phyloP scores from a whole-genome alignment of 1,140 invertebrate genomes.

The Cardiocondyla obscurior region DNA sequence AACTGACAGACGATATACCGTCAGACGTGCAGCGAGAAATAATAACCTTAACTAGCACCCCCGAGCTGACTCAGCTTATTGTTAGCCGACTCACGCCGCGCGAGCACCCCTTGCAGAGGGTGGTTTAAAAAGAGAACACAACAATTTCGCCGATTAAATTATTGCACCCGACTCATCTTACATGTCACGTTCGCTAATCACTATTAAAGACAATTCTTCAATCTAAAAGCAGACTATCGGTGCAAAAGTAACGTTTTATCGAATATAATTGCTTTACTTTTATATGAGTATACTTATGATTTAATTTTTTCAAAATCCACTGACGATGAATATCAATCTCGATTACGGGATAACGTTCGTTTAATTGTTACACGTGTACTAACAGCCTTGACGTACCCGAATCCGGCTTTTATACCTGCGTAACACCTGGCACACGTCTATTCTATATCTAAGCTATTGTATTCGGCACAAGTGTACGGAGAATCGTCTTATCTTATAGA shows the following conservation, averaged over 20 bases:
- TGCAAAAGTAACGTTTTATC: too few species aligned
- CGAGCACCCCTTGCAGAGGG: constrained; percentile 12
- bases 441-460: constrained; percentile 8
- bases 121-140: not conserved
- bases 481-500: constrained; percentile 50
- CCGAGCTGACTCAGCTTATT: constrained; percentile 27
- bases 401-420: constrained; percentile 47
- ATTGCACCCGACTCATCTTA: not conserved
- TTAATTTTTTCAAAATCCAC: too few species aligned
- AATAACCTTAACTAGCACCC: constrained; percentile 55
- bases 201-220: not conserved
- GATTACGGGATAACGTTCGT: constrained; percentile 1
- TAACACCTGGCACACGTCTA: not conserved
- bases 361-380: constrained; percentile 38
- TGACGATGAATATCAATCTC: not conserved
- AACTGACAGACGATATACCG: constrained; percentile 53
- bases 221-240: not conserved
- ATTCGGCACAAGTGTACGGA: constrained; percentile 3
- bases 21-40: constrained; percentile 39
- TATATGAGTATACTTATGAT: too few species aligned
- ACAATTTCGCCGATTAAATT: not conserved
- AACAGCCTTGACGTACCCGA: constrained; percentile 9
- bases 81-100: too few species aligned
- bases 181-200: not conserved
- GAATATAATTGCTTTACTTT: too few species aligned